Conservation (phyloP, 1,140 invertebrate genomes). For the Cydia fagiglandana region DNA sequence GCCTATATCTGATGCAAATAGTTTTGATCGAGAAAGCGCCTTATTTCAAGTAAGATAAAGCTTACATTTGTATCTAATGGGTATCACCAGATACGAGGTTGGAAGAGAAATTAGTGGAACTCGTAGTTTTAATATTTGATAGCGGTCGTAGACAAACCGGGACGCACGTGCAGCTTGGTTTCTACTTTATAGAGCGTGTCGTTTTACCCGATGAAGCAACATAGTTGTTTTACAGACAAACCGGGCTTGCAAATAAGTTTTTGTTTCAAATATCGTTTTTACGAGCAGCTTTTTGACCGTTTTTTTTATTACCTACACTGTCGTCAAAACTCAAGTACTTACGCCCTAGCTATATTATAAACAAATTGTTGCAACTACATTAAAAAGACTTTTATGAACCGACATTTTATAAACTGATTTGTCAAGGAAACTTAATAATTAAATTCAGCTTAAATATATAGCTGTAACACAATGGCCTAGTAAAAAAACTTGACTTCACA, state of each 20-base stretch:
- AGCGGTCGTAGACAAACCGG: constrained; percentile 3
- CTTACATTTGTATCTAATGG: not conserved
- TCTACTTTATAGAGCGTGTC: constrained; percentile 7
- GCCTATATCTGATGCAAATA: not conserved
- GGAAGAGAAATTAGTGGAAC: not conserved
- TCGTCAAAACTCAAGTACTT: not conserved
- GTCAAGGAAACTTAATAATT: no score
- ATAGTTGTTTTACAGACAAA: not conserved
- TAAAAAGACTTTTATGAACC: no score
- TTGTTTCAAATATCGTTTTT: not conserved
- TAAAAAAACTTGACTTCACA: no score
- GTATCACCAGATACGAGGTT: not conserved
- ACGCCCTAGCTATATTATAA: not conserved
- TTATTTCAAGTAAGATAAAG: not conserved
- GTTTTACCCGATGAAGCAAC: not conserved
- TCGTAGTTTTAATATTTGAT: constrained; percentile 19
- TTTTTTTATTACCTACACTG: constrained; percentile 1
- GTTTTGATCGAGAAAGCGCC: not conserved
- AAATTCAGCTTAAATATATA: no score
- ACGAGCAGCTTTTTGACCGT: not conserved
- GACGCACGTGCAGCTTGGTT: constrained; percentile 11
- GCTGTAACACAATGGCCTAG: no score
- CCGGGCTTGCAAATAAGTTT: not conserved
- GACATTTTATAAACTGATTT: no score
- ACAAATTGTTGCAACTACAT: not conserved